Percentiles rank a stretch among this genome's conserved stretches.
Evolutionary conservation across 1,140 invertebrate species (phyloP).

Genomic region (Halotydeus destructor): DNA sequence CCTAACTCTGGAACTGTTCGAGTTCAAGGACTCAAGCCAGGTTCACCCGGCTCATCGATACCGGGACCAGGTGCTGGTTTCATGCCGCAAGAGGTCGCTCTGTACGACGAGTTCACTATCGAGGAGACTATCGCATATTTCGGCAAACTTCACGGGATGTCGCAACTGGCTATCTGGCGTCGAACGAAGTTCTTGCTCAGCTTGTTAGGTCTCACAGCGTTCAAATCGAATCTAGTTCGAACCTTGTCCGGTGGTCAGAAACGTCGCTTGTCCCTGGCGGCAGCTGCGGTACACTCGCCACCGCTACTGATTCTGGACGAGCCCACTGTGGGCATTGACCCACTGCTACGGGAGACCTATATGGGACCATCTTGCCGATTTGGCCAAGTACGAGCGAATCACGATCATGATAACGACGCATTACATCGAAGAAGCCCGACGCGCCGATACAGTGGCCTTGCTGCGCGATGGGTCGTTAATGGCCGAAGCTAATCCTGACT

Average conservation of each 20-base stretch:
- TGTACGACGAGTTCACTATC: constrained; percentile 83
- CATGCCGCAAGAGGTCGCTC: constrained; percentile 69
- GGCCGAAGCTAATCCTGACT: constrained; percentile 5
- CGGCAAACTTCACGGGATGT: constrained; percentile 80
- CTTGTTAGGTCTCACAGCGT: constrained; percentile 72
- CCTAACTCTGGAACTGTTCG: constrained; percentile 7
- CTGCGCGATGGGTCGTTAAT: constrained; percentile 9
- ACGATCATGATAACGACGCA: constrained; percentile 28
- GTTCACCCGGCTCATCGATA: constrained; percentile 25
- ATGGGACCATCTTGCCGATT: constrained; percentile 24
- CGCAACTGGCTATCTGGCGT: constrained; percentile 43
- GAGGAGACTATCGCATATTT: constrained; percentile 84
- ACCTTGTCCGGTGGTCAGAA: constrained; percentile 52
- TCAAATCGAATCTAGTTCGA: neutral
- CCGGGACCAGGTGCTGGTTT: constrained; percentile 59
- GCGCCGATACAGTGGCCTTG: constrained; percentile 20
- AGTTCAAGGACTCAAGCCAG: constrained; percentile 12
- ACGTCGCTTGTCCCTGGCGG: constrained; percentile 69
- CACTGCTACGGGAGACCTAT: constrained; percentile 20
- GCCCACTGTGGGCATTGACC: constrained; percentile 28
- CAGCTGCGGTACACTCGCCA: constrained; percentile 75
- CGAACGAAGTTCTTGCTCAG: constrained; percentile 64
- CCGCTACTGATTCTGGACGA: constrained; percentile 28
- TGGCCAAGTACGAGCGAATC: constrained; percentile 17
- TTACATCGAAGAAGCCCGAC: constrained; percentile 26